These are phyloP conservation scores for Trinorchestia longiramus DNA, from an alignment of 1,140 invertebrate genomes.

Conservation along the genomic window DNA sequence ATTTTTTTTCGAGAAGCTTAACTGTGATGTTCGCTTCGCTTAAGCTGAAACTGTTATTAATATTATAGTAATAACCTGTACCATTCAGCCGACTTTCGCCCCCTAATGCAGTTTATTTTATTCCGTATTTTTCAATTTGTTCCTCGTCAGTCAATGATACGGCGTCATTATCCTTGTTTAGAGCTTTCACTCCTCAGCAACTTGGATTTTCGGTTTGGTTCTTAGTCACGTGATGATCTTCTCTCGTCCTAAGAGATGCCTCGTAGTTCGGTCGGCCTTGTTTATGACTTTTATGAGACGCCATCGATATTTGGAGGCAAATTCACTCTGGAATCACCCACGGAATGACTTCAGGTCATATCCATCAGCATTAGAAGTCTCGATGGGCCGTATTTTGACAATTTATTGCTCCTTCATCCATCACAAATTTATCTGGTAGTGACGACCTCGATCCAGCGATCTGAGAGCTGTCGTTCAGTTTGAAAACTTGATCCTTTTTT, in stretches of 20 bases:
- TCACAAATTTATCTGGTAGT: constrained; percentile 8
- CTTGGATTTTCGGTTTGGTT: neutral
- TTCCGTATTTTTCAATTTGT: neutral
- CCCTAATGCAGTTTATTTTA: neutral
- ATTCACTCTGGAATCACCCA: constrained; percentile 21
- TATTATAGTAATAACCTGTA: too few relatives aligned
- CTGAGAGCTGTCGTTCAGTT: neutral
- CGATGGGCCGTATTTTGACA: neutral
- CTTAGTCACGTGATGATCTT: neutral
- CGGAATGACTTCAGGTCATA: constrained; percentile 29
- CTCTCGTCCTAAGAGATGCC: neutral
- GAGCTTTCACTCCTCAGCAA: neutral
- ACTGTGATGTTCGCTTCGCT: too few relatives aligned
- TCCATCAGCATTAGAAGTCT: constrained; percentile 51
- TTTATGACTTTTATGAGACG: constrained; percentile 31
- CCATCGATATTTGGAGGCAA: neutral
- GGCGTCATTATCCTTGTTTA: neutral
- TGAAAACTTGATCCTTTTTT: neutral
- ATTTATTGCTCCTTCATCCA: constrained; percentile 49
- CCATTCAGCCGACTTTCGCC: neutral
- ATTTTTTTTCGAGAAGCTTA: too few relatives aligned
- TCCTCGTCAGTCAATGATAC: neutral
- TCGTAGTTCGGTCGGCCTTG: neutral
- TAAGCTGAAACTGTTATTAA: too few relatives aligned
- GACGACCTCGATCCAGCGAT: neutral